Evolutionary conservation across 1,140 invertebrate species (phyloP).

Genomic region (Drosophila asahinai): DNA sequence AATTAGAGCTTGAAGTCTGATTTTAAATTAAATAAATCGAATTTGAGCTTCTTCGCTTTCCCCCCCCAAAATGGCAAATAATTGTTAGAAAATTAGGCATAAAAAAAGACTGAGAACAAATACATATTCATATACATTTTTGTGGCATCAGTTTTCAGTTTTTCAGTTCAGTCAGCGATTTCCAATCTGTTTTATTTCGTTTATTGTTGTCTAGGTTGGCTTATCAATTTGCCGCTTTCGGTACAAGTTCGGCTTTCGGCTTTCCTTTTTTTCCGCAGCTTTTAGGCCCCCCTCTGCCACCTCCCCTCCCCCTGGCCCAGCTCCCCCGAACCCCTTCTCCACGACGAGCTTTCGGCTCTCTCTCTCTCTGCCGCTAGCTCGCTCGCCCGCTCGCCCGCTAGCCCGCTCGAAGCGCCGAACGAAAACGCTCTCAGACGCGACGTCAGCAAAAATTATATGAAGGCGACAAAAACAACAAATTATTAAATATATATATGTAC

Average conservation of each 20-base stretch:
- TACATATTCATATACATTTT: background rate
- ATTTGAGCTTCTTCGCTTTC: background rate
- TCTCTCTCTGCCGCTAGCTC: slow-evolving; percentile 1
- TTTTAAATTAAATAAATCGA: background rate
- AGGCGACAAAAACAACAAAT: slow-evolving; percentile 63
- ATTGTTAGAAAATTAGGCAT: slow-evolving; percentile 8
- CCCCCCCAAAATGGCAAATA: background rate
- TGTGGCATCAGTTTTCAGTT: slow-evolving; percentile 1
- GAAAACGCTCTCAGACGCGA: slow-evolving; percentile 71
- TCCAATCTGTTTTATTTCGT: slow-evolving; percentile 15
- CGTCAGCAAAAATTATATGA: slow-evolving; percentile 73
- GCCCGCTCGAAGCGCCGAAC: slow-evolving; percentile 14
- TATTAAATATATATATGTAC: slow-evolving; percentile 28
- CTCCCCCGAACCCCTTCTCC: background rate
- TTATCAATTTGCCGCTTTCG: slow-evolving; percentile 39
- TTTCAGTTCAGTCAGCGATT: slow-evolving; percentile 14
- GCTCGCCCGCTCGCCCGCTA: slow-evolving; percentile 14
- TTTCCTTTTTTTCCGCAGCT: slow-evolving; percentile 43
- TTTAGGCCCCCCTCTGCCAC: slow-evolving; percentile 1
- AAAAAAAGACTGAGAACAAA: background rate
- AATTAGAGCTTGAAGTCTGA: background rate
- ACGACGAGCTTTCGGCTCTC: slow-evolving; percentile 28
- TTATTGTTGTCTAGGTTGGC: slow-evolving; percentile 47
- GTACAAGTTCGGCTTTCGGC: slow-evolving; percentile 47
- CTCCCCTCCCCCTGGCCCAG: background rate